phyloP scores from a whole-genome alignment of 2,888 invertebrate species.

The Zygothrica quintamaculata region DNA sequence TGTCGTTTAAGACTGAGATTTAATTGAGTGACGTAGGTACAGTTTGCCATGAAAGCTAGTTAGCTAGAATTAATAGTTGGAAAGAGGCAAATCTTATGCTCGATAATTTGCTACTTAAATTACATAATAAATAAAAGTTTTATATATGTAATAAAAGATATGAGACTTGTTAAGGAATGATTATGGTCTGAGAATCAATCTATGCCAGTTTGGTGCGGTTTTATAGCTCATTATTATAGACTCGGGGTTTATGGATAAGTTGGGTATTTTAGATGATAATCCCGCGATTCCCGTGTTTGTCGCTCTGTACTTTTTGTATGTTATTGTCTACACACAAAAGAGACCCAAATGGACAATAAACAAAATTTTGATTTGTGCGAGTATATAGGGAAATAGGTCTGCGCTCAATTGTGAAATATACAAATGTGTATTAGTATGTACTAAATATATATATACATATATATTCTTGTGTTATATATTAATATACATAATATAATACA shows the following conservation, averaged over 20 bases:
- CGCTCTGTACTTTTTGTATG: constrained; percentile 2
- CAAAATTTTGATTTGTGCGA: constrained; percentile 68
- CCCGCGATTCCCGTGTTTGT: constrained; percentile 9
- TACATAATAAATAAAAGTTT: no score
- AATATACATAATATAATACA: no score
- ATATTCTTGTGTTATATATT: no score
- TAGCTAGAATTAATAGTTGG: no score
- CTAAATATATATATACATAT: constrained; percentile 6
- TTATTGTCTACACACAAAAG: constrained; percentile 61
- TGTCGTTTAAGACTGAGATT: no score
- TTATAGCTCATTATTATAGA: constrained; percentile 13
- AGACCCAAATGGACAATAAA: constrained; percentile 52
- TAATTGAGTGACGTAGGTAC: no score
- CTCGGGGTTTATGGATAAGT: constrained; percentile 8
- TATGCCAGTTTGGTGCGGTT: constrained; percentile 37
- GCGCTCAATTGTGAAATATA: constrained; percentile 60
- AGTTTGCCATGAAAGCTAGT: no score
- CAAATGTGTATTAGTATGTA: constrained; percentile 18
- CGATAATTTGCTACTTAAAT: no score
- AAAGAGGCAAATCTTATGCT: no score
- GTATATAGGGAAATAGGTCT: constrained; percentile 75
- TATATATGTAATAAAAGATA: neutral
- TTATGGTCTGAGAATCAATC: constrained; percentile 14
- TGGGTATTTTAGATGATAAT: constrained; percentile 25
- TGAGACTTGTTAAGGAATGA: constrained; percentile 11